Base-by-base conservation (phyloP, 2,888 invertebrate species). In the Pristionchus japonicus region DNA sequence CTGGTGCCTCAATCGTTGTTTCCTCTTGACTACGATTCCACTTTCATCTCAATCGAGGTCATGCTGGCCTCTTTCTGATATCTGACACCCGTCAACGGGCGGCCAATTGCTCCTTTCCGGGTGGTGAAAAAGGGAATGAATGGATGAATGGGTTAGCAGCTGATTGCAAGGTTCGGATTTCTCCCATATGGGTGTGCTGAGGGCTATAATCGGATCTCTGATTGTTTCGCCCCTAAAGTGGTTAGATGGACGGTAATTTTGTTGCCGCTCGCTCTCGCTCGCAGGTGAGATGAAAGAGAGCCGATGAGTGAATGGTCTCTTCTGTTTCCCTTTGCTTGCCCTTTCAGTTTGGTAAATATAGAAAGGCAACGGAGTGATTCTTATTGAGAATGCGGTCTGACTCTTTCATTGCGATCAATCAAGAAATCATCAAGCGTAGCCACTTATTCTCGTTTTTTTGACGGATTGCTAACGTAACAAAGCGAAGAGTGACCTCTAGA, bases 261-360 rank as follows among this genome's bases (percentile, higher is more conserved):
- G 77, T 27, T 27, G 43, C 27, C 27, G 43, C 67, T 15, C n/a
- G 7, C 67, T 13, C 27, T 47, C 23, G 77, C 43, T 77, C 43
- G 7, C n/a, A n/a, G n/a, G 47, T 77, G n/a, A 27, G 77, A 77
- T 77, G 43, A 77, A 77, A 77, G 77, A 27, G 77, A 1, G 15
- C 88, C 85, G 61, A 70, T 84, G 86, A 64, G 64, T 61, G 84
- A 86, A 87, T 88, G 88, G 89, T 82, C 77, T 52, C 31, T 27
- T 86, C 37, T 70, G 61, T 61, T 86, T 74, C 67, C 82, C 49
- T 31, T 37, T 88, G 20, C 40, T 70, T 34, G 77, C 61, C 23
- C 37, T 80, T 64, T 77, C 37, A 43, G 77, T 27, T 40, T 40
- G 77, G 77, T 77, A 77, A 77, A 77, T 77, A 77, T 77, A 43